phyloP scores from a whole-genome alignment of 30 jellyfish, hydroid and myxozoan genomes.

The Aurelia aurita complex sp. Pacific region DNA sequence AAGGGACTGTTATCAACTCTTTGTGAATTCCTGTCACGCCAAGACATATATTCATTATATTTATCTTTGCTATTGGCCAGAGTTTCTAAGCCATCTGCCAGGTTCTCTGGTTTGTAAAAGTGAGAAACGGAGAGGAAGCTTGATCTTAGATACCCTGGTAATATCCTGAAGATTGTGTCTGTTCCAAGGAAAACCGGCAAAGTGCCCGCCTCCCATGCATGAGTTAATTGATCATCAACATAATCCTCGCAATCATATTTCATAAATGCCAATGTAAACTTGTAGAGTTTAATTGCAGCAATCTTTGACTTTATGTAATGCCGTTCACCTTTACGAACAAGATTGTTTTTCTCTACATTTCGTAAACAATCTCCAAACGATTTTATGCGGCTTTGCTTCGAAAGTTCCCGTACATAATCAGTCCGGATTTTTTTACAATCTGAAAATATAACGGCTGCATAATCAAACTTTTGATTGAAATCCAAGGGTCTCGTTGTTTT shows the following conservation, averaged over 20 bases:
- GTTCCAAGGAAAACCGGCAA: slow-evolving; percentile 92
- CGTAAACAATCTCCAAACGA: slow-evolving; percentile 80
- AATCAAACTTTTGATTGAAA: slow-evolving; percentile 51
- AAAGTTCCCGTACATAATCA: slow-evolving; percentile 65
- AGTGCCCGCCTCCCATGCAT: slow-evolving; percentile 74
- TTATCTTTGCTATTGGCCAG: slow-evolving; percentile 45
- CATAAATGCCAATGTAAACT: slow-evolving; percentile 76
- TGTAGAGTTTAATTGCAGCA: slow-evolving; percentile 27
- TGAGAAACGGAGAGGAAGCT: slow-evolving; percentile 62
- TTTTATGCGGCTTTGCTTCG: slow-evolving; percentile 56
- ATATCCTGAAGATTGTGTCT: slow-evolving; percentile 27
- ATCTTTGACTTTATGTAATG: slow-evolving; percentile 36
- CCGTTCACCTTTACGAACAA: slow-evolving; percentile 46
- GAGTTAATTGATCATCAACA: slow-evolving; percentile 77
- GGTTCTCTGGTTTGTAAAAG: slow-evolving; percentile 55
- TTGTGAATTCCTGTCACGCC: slow-evolving; percentile 31
- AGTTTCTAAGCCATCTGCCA: slow-evolving; percentile 63
- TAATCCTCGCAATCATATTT: slow-evolving; percentile 74
- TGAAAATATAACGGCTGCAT: slow-evolving; percentile 69
- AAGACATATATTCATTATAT: slow-evolving; percentile 48
- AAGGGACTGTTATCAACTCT: slow-evolving; percentile 29
- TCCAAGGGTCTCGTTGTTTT: background rate
- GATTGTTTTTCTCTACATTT: slow-evolving; percentile 53
- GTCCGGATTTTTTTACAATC: slow-evolving; percentile 56
- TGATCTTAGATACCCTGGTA: slow-evolving; percentile 54